phyloP scores from a whole-genome alignment of 2,797 vertebrate species.

The Peromyscus eremicus region DNA sequence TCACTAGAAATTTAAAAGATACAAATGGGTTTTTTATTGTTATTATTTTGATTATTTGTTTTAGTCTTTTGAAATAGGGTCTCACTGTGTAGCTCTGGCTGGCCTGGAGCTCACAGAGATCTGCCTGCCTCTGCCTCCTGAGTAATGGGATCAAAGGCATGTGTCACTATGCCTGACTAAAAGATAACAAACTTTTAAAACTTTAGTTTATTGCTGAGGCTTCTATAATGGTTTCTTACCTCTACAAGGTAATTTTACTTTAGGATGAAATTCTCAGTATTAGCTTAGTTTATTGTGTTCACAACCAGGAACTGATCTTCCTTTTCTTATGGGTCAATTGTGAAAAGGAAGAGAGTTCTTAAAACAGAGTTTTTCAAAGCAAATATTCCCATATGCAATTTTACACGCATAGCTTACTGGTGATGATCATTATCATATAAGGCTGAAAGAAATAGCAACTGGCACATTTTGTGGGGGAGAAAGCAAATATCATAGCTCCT shows the following conservation, averaged over 20 bases:
- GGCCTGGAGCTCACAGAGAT: background rate
- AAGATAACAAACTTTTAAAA: background rate
- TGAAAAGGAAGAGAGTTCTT: background rate
- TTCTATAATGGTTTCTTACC: conserved; percentile 28
- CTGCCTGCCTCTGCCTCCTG: background rate
- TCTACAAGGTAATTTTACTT: background rate
- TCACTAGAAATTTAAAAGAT: background rate
- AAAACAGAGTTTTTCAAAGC: background rate
- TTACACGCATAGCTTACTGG: conserved; percentile 10
- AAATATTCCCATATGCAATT: conserved; percentile 36
- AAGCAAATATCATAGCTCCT: background rate
- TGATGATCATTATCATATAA: background rate
- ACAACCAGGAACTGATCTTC: background rate
- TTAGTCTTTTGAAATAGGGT: background rate
- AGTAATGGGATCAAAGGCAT: background rate
- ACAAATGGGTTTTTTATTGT: background rate
- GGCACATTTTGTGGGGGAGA: background rate
- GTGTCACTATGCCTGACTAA: background rate
- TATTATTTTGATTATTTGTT: background rate
- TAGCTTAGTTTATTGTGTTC: background rate
- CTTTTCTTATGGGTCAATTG: background rate
- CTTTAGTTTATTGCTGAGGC: conserved; percentile 49
- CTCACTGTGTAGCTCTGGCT: background rate
- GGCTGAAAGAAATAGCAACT: conserved; percentile 34
- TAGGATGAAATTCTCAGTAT: background rate